These are phyloP conservation scores for Benitochromis conjunctus DNA, from an alignment of 2,113 vertebrate genomes.

Conservation along the genomic window DNA sequence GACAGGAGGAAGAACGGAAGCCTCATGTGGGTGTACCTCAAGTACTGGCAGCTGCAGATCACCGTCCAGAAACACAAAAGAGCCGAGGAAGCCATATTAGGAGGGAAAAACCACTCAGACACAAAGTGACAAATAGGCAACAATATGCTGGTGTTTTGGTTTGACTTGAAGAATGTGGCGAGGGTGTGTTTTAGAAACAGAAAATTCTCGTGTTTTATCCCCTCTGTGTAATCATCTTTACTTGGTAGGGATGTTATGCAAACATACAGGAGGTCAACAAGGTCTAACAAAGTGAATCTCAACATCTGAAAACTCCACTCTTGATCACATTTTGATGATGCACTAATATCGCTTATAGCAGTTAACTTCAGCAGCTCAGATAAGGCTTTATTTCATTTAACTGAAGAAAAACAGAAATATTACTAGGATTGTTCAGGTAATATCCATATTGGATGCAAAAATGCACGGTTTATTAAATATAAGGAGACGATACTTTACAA, in stretches of 20 bases:
- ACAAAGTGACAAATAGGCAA: slow-evolving; percentile 32
- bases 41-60: slow-evolving; percentile 86
- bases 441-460: slow-evolving; percentile 16
- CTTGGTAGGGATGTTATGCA: background rate
- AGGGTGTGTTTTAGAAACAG: background rate
- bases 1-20: slow-evolving; percentile 85
- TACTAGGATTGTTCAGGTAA: background rate
- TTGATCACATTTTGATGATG: background rate
- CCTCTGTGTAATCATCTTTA: background rate
- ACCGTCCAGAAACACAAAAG: slow-evolving; percentile 82
- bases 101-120: slow-evolving; percentile 17
- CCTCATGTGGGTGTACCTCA: slow-evolving; percentile 95
- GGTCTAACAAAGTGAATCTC: background rate
- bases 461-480: background rate
- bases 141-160: background rate
- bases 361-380: background rate
- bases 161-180: background rate
- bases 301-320: background rate
- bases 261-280: background rate
- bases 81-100: slow-evolving; percentile 77
- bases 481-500: background rate
- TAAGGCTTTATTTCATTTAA: background rate
- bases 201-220: background rate
- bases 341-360: background rate
- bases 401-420: background rate